phyloP scores from a whole-genome alignment of 2,797 vertebrate species.

The Danio kyathit region DNA sequence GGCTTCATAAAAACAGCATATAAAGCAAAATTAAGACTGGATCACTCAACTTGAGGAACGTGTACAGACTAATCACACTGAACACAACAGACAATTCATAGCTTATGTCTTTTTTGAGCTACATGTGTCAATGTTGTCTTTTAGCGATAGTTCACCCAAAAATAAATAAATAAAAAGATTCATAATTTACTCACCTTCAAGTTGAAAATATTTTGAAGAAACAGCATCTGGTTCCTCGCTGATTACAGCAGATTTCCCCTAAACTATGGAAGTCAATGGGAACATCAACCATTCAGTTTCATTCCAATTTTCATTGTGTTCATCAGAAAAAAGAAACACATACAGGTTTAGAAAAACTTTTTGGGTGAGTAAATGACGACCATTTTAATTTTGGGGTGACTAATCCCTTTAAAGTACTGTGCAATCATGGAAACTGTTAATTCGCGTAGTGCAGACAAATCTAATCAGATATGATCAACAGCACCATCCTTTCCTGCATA shows the following conservation, averaged over 20 bases:
- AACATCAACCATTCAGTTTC: too few species aligned
- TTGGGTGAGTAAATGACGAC: neutral
- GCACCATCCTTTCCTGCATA: too few species aligned
- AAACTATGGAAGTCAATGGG: too few species aligned
- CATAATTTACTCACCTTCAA: too few species aligned
- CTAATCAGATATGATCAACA: neutral
- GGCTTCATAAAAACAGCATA: neutral
- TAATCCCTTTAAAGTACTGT: neutral
- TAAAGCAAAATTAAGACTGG: neutral
- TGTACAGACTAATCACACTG: neutral
- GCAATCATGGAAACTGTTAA: neutral
- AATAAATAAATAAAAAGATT: too few species aligned
- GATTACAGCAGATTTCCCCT: too few species aligned
- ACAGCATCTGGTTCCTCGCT: too few species aligned
- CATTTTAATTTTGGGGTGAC: neutral
- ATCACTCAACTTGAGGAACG: neutral
- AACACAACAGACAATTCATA: neutral
- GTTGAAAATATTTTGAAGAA: too few species aligned
- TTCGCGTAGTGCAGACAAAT: neutral
- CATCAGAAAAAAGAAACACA: too few species aligned
- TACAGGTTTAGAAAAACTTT: too few species aligned
- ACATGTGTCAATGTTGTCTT: conserved; percentile 3
- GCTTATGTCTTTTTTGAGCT: neutral
- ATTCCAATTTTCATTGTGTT: too few species aligned
- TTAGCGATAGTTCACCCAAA: too few species aligned